A percentile compares a stretch with the other conserved stretches of the same genome.
Conservation (phyloP, 2,888 invertebrate genomes). For the Seira musarum region DNA sequence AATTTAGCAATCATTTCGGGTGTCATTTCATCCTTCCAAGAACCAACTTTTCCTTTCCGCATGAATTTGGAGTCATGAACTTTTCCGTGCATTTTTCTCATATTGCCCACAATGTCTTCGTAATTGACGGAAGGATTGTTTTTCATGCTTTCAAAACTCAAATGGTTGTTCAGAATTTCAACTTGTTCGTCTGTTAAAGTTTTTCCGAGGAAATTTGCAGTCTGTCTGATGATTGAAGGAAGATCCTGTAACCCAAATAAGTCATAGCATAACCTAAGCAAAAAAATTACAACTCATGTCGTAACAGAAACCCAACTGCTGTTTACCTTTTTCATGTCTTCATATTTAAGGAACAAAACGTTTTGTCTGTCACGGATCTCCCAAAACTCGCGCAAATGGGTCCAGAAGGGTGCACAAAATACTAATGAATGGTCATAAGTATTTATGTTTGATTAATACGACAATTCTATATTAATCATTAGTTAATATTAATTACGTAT, state of each 20-base stretch:
- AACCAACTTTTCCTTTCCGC: constrained; percentile 84
- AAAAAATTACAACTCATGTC: not conserved
- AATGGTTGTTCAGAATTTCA: constrained; percentile 78
- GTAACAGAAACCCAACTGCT: no score
- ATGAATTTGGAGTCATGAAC: constrained; percentile 75
- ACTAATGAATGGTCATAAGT: constrained; percentile 73
- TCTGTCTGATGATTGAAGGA: constrained; percentile 76
- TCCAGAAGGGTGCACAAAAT: constrained; percentile 85
- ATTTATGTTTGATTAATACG: not conserved
- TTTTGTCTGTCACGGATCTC: constrained; percentile 78
- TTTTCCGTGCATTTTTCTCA: constrained; percentile 71
- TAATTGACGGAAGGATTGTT: constrained; percentile 80
- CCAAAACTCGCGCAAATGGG: constrained; percentile 86
- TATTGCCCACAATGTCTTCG: constrained; percentile 73
- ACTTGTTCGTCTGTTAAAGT: constrained; percentile 79
- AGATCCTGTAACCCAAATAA: constrained; percentile 32
- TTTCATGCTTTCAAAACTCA: constrained; percentile 74
- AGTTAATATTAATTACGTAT: no score
- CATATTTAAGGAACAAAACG: constrained; percentile 85
- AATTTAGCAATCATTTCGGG: constrained; percentile 81
- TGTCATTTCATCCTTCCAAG: constrained; percentile 86
- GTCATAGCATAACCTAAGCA: not conserved
- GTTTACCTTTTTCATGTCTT: constrained; percentile 81
- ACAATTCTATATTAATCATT: not conserved
- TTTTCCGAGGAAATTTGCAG: constrained; percentile 82